Base-by-base conservation (phyloP, 2,888 invertebrate genomes). In the Atherix ibis region DNA sequence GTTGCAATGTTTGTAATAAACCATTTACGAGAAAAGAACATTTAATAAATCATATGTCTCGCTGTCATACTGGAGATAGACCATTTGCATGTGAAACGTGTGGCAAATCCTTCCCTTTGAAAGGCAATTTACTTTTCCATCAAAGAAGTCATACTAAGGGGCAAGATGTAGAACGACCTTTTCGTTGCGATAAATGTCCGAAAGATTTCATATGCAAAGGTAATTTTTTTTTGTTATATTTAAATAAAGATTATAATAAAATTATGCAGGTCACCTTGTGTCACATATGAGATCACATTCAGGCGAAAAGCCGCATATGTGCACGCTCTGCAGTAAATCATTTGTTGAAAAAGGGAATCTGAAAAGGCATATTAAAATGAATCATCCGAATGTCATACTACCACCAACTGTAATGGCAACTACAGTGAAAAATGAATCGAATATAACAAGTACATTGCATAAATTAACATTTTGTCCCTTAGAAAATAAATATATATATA, bases 141-240 rank as follows among this genome's bases (percentile, higher is more conserved):
- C 81, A 83, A 62, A 71, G 85, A 38, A 84, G 85, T 43, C 85
- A 87, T 61, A 80, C 79, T 49, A 84, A 84, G 54, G 68, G 71
- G 19, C 70, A 68, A 44, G 70, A 68, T 42, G 71, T 70, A 39
- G 71, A 73, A 44, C 64, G 75, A 36, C 73, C 73, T 2, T 83
- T 79, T 61, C 68, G 77, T 34, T 85, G 85, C 52, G 84, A 84
- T 47, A 64, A 85, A 34, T 85, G 85, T 51, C 79, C 80, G 28
- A 85, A 85, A 58, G 82, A 82, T 55, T 85, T 85, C 54, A 78
- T 84, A 67, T 84, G 83, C 61, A 85, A 85, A 68, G 83, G 84
- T 64, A 50, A 35, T 16, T 30, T 26, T 31, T 18, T 31, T 18
- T 18, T 12, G 17, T 15, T 27, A 15, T 10, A 34, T 16, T 35